These are phyloP conservation scores for Conistra vaccinii DNA, from an alignment of 2,888 invertebrate species.

Conservation along the genomic window DNA sequence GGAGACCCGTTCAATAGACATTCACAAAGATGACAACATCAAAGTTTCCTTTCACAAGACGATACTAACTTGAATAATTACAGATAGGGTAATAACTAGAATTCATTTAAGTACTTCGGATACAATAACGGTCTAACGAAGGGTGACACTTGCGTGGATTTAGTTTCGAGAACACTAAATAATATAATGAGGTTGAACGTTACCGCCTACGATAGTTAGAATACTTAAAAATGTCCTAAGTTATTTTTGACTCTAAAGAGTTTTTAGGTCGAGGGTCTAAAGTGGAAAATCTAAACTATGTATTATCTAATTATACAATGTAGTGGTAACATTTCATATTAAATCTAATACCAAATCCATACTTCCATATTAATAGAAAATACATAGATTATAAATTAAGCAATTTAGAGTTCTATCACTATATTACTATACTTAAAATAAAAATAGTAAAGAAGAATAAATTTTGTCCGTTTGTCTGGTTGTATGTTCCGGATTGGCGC, in stretches of 20 bases:
- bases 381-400: too few species aligned
- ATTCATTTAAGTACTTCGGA: slow-evolving; percentile 3
- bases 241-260: background rate
- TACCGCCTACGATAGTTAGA: background rate
- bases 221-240: background rate
- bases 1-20: background rate
- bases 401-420: too few species aligned
- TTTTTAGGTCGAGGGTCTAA: background rate
- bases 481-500: too few species aligned
- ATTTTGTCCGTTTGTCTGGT: too few species aligned
- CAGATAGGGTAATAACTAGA: background rate
- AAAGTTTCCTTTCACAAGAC: background rate
- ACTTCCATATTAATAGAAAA: too few species aligned
- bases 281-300: background rate
- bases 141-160: slow-evolving; percentile 10
- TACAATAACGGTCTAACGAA: slow-evolving; percentile 12
- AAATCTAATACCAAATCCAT: background rate
- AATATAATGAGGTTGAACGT: background rate
- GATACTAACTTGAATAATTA: background rate
- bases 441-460: too few species aligned
- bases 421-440: too few species aligned
- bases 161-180: slow-evolving; percentile 5
- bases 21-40: background rate
- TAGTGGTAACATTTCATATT: background rate
- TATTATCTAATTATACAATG: background rate